Conservation (phyloP, 2,888 invertebrate species). For the Trichacis sp. region DNA sequence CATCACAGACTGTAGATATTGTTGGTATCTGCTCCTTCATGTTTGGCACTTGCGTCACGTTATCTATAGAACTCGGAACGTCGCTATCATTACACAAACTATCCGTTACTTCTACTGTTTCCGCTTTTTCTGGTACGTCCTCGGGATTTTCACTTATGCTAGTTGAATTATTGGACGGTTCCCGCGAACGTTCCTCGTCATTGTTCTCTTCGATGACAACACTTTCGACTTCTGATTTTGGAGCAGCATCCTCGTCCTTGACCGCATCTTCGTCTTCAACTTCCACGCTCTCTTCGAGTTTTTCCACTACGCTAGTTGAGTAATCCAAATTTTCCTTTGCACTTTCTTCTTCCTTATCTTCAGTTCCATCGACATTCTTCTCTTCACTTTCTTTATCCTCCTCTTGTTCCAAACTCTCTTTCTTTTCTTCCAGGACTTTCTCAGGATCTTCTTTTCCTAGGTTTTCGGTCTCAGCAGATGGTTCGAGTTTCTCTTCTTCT, state of each 20-base stretch:
- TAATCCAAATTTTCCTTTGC: conserved; percentile 57
- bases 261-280: conserved; percentile 58
- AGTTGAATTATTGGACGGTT: conserved; percentile 69
- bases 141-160: conserved; percentile 64
- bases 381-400: conserved; percentile 21
- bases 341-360: conserved; percentile 44
- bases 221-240: conserved; percentile 56
- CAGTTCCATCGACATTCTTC: conserved; percentile 27
- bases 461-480: not conserved
- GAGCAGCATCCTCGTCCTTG: conserved; percentile 52
- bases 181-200: conserved; percentile 57
- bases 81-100: conserved; percentile 66
- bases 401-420: conserved; percentile 2
- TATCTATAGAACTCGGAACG: conserved; percentile 66
- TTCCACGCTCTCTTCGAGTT: conserved; percentile 44
- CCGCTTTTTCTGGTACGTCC: conserved; percentile 52
- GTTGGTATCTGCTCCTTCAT: conserved; percentile 73
- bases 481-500: not conserved
- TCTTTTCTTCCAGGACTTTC: conserved; percentile 1
- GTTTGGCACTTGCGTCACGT: conserved; percentile 68
- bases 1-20: conserved; percentile 81
- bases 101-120: conserved; percentile 58
- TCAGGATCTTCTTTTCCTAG: not conserved
- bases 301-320: conserved; percentile 62
- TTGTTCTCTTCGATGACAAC: conserved; percentile 63